Evolutionary conservation across 2,113 vertebrate species (phyloP), one percentile per base, ranked within the genome.

Genomic region (Dicerorhinus sumatrensis): DNA sequence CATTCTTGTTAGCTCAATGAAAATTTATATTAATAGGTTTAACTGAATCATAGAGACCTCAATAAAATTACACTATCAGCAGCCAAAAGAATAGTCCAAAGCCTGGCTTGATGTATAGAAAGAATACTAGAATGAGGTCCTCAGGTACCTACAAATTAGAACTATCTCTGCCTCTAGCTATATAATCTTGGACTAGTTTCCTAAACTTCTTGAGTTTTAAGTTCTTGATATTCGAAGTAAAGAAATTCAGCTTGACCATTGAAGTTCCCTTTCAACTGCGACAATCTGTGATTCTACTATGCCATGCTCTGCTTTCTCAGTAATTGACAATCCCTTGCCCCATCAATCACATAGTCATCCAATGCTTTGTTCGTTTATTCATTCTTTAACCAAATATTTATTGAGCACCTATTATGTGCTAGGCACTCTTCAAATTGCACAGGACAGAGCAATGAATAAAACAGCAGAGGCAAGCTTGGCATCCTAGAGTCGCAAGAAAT

Each of bases 181-280:
- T 48, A 65, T 63, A 70, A 76, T 77, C 21, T 75, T 92, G 29
- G 86, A 72, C 69, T 51, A 70, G 73, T 65, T 83, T 73, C 6
- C 13, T 62, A 42, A 33, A 60, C 48, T 79, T 83, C 48, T 48
- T 94, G n/a, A 80, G 27, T 89, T 73, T 90, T 77, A 88, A 91
- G 33, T 69, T 97, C 27, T 95, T 58, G 54, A 21, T 87, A 46
- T 97, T 85, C 31, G 62, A 69, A 83, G 54, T 82, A 72, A 92
- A 31, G 56, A 31, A 82, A 93, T 88, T 90, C 29, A 77, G n/a
- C 8, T 90, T 25, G 23, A 82, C 11, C 80, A 67, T 33, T 5
- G 20, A 48, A 63, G 6, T 70, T 94, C 12, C 13, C 39, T 92
- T 92, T 63, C 39, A 82, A 36, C 51, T 92, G 8, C 29, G 84